Percentiles rank a stretch among this genome's conserved stretches.
These are phyloP conservation scores for Stegastes partitus DNA, from an alignment of 2,113 vertebrate species.

Conservation along the genomic window DNA sequence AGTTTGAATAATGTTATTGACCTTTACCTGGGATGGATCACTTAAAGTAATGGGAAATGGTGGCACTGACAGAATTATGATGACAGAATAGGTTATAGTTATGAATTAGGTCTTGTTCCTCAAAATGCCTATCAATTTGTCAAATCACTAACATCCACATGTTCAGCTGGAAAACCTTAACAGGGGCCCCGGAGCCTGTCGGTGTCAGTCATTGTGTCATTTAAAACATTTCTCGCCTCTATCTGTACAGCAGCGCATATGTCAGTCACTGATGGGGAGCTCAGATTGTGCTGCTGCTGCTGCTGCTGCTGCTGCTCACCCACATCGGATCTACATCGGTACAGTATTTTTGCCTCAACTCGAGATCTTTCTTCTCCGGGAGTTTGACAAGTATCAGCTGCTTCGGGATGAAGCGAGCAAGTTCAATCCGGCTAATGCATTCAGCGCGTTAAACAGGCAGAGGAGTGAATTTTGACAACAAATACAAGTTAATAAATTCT, in stretches of 20 bases:
- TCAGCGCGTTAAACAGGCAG: conserved; percentile 28
- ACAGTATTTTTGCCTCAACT: conserved; percentile 36
- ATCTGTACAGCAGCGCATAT: conserved; percentile 33
- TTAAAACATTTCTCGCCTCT: conserved; percentile 47
- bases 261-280: conserved; percentile 60
- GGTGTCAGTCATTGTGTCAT: conserved; percentile 71
- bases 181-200: conserved; percentile 45
- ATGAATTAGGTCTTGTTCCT: conserved; percentile 68
- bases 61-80: conserved; percentile 74
- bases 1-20: conserved; percentile 80
- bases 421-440: conserved; percentile 49
- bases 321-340: conserved; percentile 23
- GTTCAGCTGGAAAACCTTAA: conserved; percentile 61
- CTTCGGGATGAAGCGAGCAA: conserved; percentile 40
- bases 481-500: conserved; percentile 29
- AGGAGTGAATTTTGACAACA: conserved; percentile 34
- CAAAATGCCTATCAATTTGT: conserved; percentile 78
- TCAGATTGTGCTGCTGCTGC: conserved; percentile 47
- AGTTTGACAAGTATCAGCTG: conserved; percentile 64
- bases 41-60: conserved; percentile 76
- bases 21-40: conserved; percentile 78
- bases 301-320: conserved; percentile 45
- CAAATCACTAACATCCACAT: conserved; percentile 68
- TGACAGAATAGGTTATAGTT: conserved; percentile 74
- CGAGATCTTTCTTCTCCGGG: conserved; percentile 24